Base-by-base conservation (phyloP, 2,113 vertebrate species). In the Atractosteus spatula region DNA sequence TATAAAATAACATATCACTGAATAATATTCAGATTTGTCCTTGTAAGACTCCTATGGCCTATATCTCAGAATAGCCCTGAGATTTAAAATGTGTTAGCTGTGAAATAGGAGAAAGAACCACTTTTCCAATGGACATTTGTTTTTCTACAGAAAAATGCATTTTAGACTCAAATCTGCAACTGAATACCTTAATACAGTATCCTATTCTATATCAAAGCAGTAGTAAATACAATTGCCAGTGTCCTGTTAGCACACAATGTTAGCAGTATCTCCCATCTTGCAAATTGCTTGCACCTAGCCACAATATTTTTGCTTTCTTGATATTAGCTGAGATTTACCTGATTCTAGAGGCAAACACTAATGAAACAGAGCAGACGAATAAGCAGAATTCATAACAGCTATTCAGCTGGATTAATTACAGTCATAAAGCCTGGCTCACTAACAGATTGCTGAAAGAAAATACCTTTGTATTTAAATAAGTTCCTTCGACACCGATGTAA, bases 291-390 rank as follows among this genome's bases (percentile, higher is more conserved):
- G 66, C 43, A 41, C 42, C n/a, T 7, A 62, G 70, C 62, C 61
- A 44, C 45, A 29, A 45, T 73, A 56, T 65, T 69, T 71, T 78
- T 64, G 61, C 57, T 65, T 82, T 78, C 70, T 74, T 70, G 74
- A 80, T 77, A 59, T 12, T 77, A 78, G 71, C 74, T 55, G 67
- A 76, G 80, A 68, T 62, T 64, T 79, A 81, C 42, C 79, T 85
- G 82, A 81, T 78, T 84, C 76, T 77, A 86, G 71, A 65, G 77
- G 78, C 78, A 77, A 76, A 79, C 73, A 80, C 81, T 79, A 74
- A 73, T 79, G 74, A 74, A 68, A 73, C 55, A 73, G 75, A 62
- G 66, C 73, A 78, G 82, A 80, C 47, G 73, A 29, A 70, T 79
- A 76, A 71, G 81, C 77, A 75, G 73, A 80, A 74, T 72, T 79